Conservation (phyloP, 2,113 vertebrate genomes). For the Pelecanoides urinatrix region DNA sequence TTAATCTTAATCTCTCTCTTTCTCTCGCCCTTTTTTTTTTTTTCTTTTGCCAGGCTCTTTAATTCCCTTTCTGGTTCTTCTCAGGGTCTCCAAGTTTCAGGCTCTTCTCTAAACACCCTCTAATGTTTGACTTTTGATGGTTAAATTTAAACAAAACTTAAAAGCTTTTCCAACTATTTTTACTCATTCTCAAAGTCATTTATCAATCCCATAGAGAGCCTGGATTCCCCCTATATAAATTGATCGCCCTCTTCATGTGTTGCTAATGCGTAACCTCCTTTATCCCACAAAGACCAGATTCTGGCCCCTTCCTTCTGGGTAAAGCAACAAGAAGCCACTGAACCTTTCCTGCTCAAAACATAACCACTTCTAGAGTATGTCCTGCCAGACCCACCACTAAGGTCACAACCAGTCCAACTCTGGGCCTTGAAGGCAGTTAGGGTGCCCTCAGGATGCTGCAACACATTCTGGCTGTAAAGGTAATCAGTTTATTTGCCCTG, state of each 20-base stretch:
- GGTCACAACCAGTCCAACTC: background rate
- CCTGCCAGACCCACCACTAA: background rate
- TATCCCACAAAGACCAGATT: background rate
- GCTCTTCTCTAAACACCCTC: conserved; percentile 56
- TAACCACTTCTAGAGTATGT: background rate
- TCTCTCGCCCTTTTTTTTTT: background rate
- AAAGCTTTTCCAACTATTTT: conserved; percentile 60
- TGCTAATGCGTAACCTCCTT: background rate
- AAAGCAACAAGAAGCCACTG: background rate
- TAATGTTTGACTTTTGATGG: conserved; percentile 56
- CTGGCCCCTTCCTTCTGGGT: background rate
- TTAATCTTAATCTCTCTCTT: background rate
- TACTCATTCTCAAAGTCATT: conserved; percentile 18
- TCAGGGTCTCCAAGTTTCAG: conserved; percentile 44
- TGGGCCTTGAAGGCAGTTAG: accelerated
- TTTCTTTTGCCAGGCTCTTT: background rate
- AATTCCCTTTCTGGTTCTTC: conserved; percentile 52
- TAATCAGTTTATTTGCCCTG: background rate
- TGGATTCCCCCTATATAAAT: background rate
- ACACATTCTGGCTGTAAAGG: background rate
- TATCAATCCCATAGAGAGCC: background rate
- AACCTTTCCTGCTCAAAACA: background rate
- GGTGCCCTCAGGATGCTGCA: background rate
- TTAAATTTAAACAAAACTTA: conserved; percentile 65
- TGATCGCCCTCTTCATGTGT: background rate